Conservation (phyloP, 2,888 invertebrate species). For the Meloe dianella region DNA sequence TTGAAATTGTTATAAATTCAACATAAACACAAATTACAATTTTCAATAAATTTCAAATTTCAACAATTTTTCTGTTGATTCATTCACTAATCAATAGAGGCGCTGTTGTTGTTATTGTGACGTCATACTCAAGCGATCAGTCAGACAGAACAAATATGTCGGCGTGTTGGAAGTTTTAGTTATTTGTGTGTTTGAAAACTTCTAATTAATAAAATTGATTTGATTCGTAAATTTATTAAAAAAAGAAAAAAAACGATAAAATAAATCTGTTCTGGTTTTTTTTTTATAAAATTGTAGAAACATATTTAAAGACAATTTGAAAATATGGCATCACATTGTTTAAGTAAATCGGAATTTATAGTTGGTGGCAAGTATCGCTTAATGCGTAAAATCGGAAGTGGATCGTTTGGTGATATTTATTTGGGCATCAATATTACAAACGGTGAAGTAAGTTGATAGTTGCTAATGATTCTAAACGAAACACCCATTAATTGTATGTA, state of each 20-base stretch:
- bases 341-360: slow-evolving; percentile 73
- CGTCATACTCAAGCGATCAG: slow-evolving; percentile 55
- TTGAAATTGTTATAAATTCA: too few relatives aligned
- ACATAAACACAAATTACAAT: background rate
- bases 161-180: slow-evolving; percentile 64
- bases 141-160: slow-evolving; percentile 63
- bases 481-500: too few relatives aligned
- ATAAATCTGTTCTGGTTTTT: background rate
- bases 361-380: slow-evolving; percentile 94
- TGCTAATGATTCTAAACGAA: background rate
- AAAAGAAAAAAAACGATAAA: slow-evolving; percentile 46
- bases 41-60: background rate
- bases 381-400: slow-evolving; percentile 96
- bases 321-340: slow-evolving; percentile 57
- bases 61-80: background rate
- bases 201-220: slow-evolving; percentile 48
- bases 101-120: slow-evolving; percentile 26
- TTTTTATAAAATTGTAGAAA: background rate
- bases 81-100: background rate
- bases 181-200: slow-evolving; percentile 46
- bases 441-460: slow-evolving; percentile 75
- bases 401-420: slow-evolving; percentile 99
- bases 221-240: slow-evolving; percentile 58
- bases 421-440: slow-evolving; percentile 89
- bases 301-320: slow-evolving; percentile 36